These are phyloP conservation scores for Ophioninae sp. DNA, from an alignment of 2,888 invertebrate species.

Conservation along the genomic window DNA sequence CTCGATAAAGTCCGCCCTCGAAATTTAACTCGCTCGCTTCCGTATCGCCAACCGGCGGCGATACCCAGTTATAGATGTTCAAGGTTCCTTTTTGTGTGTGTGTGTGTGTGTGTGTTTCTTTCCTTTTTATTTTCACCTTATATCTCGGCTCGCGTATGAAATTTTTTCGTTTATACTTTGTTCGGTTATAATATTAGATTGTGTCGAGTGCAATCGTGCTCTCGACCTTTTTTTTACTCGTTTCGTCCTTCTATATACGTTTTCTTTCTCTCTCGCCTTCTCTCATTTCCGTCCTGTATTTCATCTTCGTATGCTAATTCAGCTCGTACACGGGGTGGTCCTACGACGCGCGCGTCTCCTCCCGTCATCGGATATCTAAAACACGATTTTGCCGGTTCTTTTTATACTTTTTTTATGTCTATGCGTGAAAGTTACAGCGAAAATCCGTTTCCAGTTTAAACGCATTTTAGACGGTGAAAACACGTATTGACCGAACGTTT, in stretches of 20 bases:
- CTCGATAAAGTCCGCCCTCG: neutral
- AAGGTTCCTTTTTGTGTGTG: conserved; percentile 41
- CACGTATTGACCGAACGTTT: too few species aligned
- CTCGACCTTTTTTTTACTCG: conserved; percentile 28
- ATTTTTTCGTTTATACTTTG: neutral
- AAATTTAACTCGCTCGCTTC: conserved; percentile 23
- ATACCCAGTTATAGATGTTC: conserved; percentile 55
- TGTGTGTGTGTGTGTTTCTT: neutral
- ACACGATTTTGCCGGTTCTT: conserved; percentile 58
- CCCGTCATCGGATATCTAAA: conserved; percentile 61
- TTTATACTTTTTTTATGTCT: conserved; percentile 41
- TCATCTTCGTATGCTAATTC: conserved; percentile 43
- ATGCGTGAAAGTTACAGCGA: neutral
- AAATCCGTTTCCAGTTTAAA: neutral
- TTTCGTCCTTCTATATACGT: conserved; percentile 32
- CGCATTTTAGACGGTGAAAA: too few species aligned
- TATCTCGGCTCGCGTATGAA: neutral
- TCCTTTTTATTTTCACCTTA: conserved; percentile 27
- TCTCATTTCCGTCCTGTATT: neutral
- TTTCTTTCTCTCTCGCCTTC: conserved; percentile 27
- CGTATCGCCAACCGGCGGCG: conserved; percentile 60
- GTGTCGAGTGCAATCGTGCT: conserved; percentile 2
- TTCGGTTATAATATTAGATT: conserved; percentile 7
- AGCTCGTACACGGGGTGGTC: conserved; percentile 60
- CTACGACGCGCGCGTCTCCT: conserved; percentile 58